Evolutionary conservation across 2,888 invertebrate genomes (phyloP).

Genomic region (Calameuta filiformis): DNA sequence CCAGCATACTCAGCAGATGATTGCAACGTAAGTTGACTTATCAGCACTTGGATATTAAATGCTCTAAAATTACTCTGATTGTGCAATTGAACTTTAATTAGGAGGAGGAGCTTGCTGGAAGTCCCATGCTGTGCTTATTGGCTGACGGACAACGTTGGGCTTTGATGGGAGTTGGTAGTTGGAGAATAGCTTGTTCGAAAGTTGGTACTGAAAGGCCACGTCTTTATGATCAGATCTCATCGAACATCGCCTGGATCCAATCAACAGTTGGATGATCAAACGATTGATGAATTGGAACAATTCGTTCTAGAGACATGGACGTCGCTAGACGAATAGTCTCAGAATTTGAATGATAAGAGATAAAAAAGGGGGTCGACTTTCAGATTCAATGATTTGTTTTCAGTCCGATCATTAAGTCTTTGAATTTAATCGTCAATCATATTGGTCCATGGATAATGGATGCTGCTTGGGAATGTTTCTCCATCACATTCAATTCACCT

Average conservation of each 20-base stretch:
- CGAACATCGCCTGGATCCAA: slow-evolving; percentile 87
- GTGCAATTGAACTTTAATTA: slow-evolving; percentile 51
- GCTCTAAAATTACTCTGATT: not conserved
- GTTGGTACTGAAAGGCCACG: slow-evolving; percentile 82
- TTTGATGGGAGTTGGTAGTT: slow-evolving; percentile 82
- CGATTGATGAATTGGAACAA: not conserved
- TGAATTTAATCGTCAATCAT: not conserved
- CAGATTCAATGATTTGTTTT: not conserved
- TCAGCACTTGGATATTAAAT: not conserved
- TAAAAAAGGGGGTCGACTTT: not conserved
- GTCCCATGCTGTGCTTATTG: slow-evolving; percentile 85
- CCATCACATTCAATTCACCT: not conserved
- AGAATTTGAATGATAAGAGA: not conserved
- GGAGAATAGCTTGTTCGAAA: slow-evolving; percentile 87
- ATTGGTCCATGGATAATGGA: not conserved
- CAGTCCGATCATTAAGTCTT: not conserved
- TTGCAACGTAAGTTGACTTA: slow-evolving; percentile 77
- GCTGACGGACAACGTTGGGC: slow-evolving; percentile 81
- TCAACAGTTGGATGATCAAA: slow-evolving; percentile 73
- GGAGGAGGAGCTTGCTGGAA: slow-evolving; percentile 91
- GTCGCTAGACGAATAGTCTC: not conserved
- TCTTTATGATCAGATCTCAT: slow-evolving; percentile 84
- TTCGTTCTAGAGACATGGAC: not conserved
- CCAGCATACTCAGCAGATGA: slow-evolving; percentile 82
- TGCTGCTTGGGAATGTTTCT: not conserved